Percentiles rank a stretch among this genome's conserved stretches.
These are phyloP conservation scores for Varanus salvator DNA, from an alignment of 2,113 vertebrate species.

Conservation along the genomic window DNA sequence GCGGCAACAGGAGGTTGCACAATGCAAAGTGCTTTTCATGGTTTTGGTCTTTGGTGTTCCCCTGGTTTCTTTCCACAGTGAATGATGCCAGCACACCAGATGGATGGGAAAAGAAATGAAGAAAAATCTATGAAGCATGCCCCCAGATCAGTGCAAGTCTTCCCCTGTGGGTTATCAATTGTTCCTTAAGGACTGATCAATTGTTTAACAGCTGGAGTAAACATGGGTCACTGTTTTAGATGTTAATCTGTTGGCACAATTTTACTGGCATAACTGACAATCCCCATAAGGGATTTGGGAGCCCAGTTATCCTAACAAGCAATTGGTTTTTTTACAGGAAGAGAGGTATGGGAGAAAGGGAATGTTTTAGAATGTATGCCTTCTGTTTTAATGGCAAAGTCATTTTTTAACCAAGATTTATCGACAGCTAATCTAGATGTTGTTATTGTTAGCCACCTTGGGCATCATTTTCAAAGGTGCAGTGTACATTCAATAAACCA, in stretches of 20 bases:
- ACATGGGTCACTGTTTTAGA: not conserved
- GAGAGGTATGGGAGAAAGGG: not conserved
- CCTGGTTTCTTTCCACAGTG: not conserved
- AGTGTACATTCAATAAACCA: too few relatives aligned
- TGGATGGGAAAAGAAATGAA: not conserved
- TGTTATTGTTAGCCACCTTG: too few relatives aligned
- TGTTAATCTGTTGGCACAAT: not conserved
- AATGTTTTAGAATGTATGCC: not conserved
- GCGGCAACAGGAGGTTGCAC: not conserved
- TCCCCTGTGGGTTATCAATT: not conserved
- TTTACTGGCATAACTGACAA: not conserved
- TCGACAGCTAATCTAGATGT: too few relatives aligned
- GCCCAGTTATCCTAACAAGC: conserved; percentile 28
- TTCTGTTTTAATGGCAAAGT: not conserved
- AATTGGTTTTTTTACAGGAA: not conserved
- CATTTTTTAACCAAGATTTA: too few relatives aligned
- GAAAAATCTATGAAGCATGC: not conserved
- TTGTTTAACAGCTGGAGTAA: not conserved
- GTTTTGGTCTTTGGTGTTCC: not conserved
- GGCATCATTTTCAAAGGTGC: too few relatives aligned
- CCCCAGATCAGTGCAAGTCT: not conserved
- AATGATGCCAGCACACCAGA: not conserved
- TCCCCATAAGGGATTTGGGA: not conserved
- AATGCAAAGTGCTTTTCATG: not conserved
- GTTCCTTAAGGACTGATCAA: conserved; percentile 22